phyloP scores from a whole-genome alignment of 2,113 vertebrate genomes.

The Malaclemys terrapin region DNA sequence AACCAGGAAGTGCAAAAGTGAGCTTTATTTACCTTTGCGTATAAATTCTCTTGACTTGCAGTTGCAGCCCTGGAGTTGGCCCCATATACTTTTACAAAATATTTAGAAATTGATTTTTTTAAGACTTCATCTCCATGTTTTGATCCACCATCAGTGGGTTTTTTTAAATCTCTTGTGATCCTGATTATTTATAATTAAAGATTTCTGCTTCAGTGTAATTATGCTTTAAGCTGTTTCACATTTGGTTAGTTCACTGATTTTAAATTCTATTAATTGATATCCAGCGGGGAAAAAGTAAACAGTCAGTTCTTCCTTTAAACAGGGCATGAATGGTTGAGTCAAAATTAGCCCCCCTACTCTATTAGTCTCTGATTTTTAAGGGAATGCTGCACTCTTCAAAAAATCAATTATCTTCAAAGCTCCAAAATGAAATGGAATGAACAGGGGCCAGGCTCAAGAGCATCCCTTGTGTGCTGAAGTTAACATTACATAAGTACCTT shows the following conservation, averaged over 20 bases:
- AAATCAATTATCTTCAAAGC: constrained; percentile 78
- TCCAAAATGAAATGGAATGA: constrained; percentile 74
- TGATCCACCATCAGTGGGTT: constrained; percentile 36
- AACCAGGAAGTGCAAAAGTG: neutral
- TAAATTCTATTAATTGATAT: constrained; percentile 70
- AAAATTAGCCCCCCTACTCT: constrained; percentile 64
- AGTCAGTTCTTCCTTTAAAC: constrained; percentile 50
- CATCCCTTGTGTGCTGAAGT: constrained; percentile 67
- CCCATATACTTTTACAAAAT: neutral
- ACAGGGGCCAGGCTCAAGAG: constrained; percentile 79
- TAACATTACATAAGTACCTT: constrained; percentile 74
- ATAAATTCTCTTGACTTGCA: neutral
- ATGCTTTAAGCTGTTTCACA: constrained; percentile 57
- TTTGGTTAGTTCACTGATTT: constrained; percentile 67
- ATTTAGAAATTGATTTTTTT: neutral
- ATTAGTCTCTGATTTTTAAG: constrained; percentile 69
- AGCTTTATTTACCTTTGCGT: neutral
- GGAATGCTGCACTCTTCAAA: constrained; percentile 70
- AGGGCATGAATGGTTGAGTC: constrained; percentile 64
- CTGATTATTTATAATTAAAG: constrained; percentile 71
- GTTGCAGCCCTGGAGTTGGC: neutral
- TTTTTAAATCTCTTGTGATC: neutral
- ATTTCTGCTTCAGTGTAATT: constrained; percentile 50
- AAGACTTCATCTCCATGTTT: neutral
- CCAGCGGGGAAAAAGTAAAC: constrained; percentile 64